Conservation (phyloP, 2,888 invertebrate species). For the Tubiluchus corallicola region DNA sequence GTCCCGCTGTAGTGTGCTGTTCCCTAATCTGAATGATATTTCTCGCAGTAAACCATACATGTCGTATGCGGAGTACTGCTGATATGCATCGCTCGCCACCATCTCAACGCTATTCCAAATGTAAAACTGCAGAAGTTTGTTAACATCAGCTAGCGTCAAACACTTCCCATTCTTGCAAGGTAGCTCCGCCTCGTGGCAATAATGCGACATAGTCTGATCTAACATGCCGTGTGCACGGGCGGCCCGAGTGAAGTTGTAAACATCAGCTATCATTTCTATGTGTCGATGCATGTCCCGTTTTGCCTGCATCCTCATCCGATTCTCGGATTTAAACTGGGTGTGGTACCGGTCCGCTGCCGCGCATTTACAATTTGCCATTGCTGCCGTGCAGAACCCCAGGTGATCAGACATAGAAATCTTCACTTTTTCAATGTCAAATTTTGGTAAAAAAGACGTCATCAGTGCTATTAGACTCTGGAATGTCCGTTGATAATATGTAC, state of each 20-base stretch:
- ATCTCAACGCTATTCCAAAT: constrained; percentile 56
- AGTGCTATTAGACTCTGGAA: constrained; percentile 73
- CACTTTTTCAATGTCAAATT: constrained; percentile 43
- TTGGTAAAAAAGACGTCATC: constrained; percentile 47
- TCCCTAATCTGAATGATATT: constrained; percentile 36
- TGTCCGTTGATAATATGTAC: constrained; percentile 69
- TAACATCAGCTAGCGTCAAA: constrained; percentile 49
- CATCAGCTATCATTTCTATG: no score
- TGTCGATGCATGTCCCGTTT: no score
- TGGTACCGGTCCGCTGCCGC: no score
- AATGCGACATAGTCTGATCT: constrained; percentile 61
- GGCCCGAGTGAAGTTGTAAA: no score
- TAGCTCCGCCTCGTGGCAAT: constrained; percentile 60
- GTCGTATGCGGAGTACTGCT: constrained; percentile 45
- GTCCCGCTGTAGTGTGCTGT: no score
- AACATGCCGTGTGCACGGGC: no score
- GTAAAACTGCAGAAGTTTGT: constrained; percentile 56
- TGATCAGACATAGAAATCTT: no score
- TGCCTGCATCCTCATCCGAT: no score
- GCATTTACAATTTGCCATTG: no score
- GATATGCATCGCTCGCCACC: constrained; percentile 20
- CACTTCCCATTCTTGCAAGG: constrained; percentile 44
- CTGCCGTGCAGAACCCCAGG: no score
- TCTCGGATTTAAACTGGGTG: no score
- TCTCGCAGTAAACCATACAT: constrained; percentile 66